Evolutionary conservation across 2,888 invertebrate species (phyloP).

Genomic region (Pyrrhia umbra): DNA sequence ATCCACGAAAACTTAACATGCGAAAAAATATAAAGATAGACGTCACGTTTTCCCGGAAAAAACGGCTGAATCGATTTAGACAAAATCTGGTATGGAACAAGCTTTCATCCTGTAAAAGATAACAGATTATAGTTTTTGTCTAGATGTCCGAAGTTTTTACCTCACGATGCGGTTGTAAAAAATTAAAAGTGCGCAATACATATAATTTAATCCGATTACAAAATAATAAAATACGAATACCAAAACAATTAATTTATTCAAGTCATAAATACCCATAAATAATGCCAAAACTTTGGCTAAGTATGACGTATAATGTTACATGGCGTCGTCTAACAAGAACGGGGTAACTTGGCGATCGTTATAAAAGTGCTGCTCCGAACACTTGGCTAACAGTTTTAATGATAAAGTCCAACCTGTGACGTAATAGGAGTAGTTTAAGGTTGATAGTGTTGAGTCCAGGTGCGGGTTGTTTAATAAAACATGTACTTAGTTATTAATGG

Average conservation of each 20-base stretch:
- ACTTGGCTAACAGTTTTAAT: slow-evolving; percentile 64
- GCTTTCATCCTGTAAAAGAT: too few relatives aligned
- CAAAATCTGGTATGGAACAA: too few relatives aligned
- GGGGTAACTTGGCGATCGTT: slow-evolving; percentile 60
- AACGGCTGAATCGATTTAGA: too few relatives aligned
- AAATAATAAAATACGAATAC: not conserved
- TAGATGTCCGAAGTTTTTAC: too few relatives aligned
- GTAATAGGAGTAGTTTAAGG: slow-evolving; percentile 39
- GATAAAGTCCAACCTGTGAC: slow-evolving; percentile 61
- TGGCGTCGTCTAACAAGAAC: slow-evolving; percentile 36
- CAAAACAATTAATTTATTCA: slow-evolving; percentile 1
- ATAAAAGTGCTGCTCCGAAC: slow-evolving; percentile 65
- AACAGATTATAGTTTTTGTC: too few relatives aligned
- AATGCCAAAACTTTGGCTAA: slow-evolving; percentile 41
- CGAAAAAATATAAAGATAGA: too few relatives aligned
- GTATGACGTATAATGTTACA: slow-evolving; percentile 46
- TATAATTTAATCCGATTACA: not conserved
- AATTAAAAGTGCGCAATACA: not conserved
- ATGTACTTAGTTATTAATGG: not conserved
- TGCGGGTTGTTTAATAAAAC: not conserved
- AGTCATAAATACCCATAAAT: slow-evolving; percentile 28
- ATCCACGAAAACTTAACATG: too few relatives aligned
- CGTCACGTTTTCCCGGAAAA: too few relatives aligned
- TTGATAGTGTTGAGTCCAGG: slow-evolving; percentile 27
- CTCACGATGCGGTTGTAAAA: too few relatives aligned